Base-by-base conservation (phyloP, 2,888 invertebrate species). In the Agrotis segetum region DNA sequence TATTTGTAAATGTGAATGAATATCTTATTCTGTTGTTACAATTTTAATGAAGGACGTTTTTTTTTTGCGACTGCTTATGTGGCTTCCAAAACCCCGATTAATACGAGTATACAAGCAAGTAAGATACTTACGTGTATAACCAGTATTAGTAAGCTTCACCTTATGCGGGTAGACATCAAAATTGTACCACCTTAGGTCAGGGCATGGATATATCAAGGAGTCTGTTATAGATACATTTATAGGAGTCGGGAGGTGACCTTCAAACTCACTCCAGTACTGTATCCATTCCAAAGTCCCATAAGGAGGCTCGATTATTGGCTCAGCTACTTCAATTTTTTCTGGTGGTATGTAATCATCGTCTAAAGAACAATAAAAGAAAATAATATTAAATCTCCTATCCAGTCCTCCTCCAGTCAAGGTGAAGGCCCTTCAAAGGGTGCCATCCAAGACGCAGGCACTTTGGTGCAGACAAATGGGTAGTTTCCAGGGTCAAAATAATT, bases 91-190 rank as follows among this genome's bases (percentile, higher is more conserved):
- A 40, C 11, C 40, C 11, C 40, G 40, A 2, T 11, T 40, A 40
- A 40, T 40, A n/a, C n/a, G n/a, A n/a, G n/a, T n/a, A 40, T 11
- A 40, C 40, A 40, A 34, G 0, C 9, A 46, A 9, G 1, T 44
- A 44, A 34, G 19, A 56, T n/a, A 34, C 80, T 71, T 46, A 97
- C 97, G 92, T 55, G 97, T 97, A 74, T 96, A 96, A 67, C 97
- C 97, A n/a, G 97, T 97, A 82, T 97, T 98, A 0, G 97, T 97
- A 21, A 97, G 73, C 88, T 97, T 97, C 76, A 97, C 91, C 89
- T 97, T 97, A 83, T 97, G 97, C 0, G 97, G 97, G 58, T 91
- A 92, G 2, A 96, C 88, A 47, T 97, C 96, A 74, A 97, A 96
- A 87, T 97, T 96, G 74, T 92, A 92, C 97, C 97, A 97, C 55